Base-by-base conservation (phyloP, 2,888 invertebrate species). In the Gryllus longicercus region DNA sequence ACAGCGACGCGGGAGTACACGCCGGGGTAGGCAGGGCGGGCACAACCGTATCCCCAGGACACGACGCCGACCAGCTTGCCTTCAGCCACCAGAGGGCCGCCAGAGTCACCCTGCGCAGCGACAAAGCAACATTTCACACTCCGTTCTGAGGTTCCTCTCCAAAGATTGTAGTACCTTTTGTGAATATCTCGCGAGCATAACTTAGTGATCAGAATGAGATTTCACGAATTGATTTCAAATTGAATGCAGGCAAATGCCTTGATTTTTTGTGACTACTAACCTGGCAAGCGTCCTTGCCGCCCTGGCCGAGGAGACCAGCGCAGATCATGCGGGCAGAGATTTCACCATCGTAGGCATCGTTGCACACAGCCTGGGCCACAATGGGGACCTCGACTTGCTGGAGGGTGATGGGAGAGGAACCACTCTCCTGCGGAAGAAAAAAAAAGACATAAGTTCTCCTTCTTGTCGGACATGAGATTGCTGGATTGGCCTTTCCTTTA, bases 1-100 rank as follows among this genome's bases (percentile, higher is more conserved):
- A 95, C 90, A 87, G 94, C 95, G 38, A 95, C 94, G 79, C 95
- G 88, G 0, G 93, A 90, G 87, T 95, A 95, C 16, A 95, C 95
- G 4, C 95, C 95, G 0, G 95, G 95, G 82, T 90, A 91, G 83
- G 92, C 91, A 0, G 93, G 91, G 84, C 91, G 88, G 0, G 93
- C 93, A 84, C 93, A 94, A 4, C 93, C 93, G 85, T 93, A 92
- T 38, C 93, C 93, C 93, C 93, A 93, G 0, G 94, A 94, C 0
- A 95, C 94, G 4, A 95, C 89, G 51, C 95, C 95, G 10, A 80
- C 77, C 18, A 81, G 25, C 18, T 25, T 75, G n/a, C 23, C 63
- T 11, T 76, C 16, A 14, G 50, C 49, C 49, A 81, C 81, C 16
- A 81, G 50, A 2, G 81, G 79, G 2, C 81, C 81, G 16, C 81